Conservation (phyloP, 2,113 vertebrate genomes). For the Aspiorhynchus laticeps region DNA sequence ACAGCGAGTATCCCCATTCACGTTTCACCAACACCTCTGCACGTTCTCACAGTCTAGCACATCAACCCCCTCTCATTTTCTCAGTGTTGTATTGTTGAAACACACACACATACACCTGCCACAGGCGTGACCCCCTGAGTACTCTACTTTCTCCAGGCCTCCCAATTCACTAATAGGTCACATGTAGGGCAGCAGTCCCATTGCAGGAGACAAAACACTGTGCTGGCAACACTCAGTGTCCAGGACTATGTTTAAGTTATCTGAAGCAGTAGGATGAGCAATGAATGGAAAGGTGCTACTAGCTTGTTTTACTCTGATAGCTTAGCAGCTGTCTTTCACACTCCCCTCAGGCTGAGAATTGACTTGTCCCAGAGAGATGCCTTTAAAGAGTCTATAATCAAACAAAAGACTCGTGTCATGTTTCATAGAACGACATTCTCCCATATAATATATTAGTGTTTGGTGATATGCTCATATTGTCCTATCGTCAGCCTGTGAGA, state of each 20-base stretch:
- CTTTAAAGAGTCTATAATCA: constrained; percentile 3
- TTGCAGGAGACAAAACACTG: neutral
- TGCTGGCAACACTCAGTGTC: neutral
- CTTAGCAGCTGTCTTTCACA: constrained; percentile 39
- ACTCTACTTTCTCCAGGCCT: constrained; percentile 7
- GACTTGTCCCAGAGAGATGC: constrained; percentile 14
- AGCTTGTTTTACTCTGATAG: constrained; percentile 33
- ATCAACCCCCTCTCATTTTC: constrained; percentile 30
- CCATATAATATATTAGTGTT: neutral
- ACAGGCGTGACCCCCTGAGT: neutral
- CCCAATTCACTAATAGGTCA: constrained; percentile 36
- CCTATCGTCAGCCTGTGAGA: too few species aligned
- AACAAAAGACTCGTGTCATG: neutral
- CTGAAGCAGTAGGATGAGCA: neutral
- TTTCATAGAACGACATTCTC: neutral
- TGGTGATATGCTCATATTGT: too few species aligned
- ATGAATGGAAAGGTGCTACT: neutral
- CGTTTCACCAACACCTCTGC: constrained; percentile 3
- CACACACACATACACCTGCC: constrained; percentile 32
- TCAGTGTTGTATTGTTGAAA: constrained; percentile 11
- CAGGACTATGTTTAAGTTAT: neutral
- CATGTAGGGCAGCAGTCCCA: constrained; percentile 45
- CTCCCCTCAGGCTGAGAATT: constrained; percentile 32
- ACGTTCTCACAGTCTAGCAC: constrained; percentile 3
- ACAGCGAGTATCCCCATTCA: neutral